Percentiles rank a stretch among this genome's conserved stretches.
phyloP scores from a whole-genome alignment of 2,797 vertebrate species.

The Setipinna tenuifilis region DNA sequence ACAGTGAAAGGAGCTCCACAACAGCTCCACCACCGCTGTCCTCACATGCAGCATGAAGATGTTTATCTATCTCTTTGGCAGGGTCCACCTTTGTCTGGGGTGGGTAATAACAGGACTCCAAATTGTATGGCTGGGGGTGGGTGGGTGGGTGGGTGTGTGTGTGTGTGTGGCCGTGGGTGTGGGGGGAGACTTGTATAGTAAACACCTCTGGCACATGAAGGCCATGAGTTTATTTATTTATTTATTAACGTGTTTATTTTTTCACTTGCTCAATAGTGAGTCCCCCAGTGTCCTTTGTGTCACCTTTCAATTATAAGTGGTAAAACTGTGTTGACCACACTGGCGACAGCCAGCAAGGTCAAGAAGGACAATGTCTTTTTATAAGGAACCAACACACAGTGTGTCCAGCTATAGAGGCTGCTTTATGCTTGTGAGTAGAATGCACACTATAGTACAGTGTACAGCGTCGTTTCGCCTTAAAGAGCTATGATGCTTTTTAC shows the following conservation, averaged over 20 bases:
- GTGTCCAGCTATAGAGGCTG: too few species aligned
- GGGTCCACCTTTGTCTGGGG: background rate
- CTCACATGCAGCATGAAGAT: background rate
- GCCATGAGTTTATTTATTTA: background rate
- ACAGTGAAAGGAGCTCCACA: background rate
- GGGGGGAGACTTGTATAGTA: background rate
- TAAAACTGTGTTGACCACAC: slow-evolving; percentile 23
- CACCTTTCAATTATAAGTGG: slow-evolving; percentile 23
- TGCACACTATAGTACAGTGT: too few species aligned
- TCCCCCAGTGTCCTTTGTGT: background rate
- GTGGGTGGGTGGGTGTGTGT: background rate
- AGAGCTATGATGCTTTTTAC: slow-evolving; percentile 66
- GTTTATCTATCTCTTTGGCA: background rate
- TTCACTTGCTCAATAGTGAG: background rate
- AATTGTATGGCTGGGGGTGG: background rate
- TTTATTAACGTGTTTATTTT: background rate
- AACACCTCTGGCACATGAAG: background rate
- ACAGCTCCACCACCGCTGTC: too few species aligned
- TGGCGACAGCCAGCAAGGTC: slow-evolving; percentile 29
- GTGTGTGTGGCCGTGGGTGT: background rate
- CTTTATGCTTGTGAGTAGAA: too few species aligned
- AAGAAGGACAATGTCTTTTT: slow-evolving; percentile 28
- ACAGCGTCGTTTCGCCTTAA: background rate
- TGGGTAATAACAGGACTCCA: background rate
- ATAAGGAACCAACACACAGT: background rate